These are phyloP conservation scores for Apodemia mormo DNA, from an alignment of 2,888 invertebrate species.

Conservation along the genomic window DNA sequence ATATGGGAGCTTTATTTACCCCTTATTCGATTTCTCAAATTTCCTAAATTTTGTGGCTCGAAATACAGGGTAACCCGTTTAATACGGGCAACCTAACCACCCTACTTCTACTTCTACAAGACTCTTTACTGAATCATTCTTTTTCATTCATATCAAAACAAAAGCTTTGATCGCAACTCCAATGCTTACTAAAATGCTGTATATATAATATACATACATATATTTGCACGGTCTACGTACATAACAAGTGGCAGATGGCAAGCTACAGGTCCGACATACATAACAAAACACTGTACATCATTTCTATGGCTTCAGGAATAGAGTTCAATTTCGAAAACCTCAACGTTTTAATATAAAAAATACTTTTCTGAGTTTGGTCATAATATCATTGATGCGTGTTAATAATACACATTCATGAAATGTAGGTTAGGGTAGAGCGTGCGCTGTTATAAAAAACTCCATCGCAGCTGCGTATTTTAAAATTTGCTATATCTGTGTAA, in stretches of 20 bases:
- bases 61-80: too few species aligned
- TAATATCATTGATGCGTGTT: constrained; percentile 36
- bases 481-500: too few species aligned
- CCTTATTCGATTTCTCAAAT: too few species aligned
- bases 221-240: constrained; percentile 29
- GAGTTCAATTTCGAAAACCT: constrained; percentile 30
- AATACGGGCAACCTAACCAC: too few species aligned
- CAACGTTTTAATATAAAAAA: constrained; percentile 24
- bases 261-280: constrained; percentile 28
- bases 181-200: neutral
- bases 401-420: neutral
- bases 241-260: constrained; percentile 39
- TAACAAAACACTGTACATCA: neutral
- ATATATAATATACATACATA: neutral
- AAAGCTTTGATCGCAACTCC: neutral
- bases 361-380: constrained; percentile 39
- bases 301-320: constrained; percentile 25
- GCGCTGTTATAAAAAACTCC: neutral
- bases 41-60: too few species aligned
- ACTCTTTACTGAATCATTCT: too few species aligned
- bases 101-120: too few species aligned
- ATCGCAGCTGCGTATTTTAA: too few species aligned
- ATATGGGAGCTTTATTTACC: too few species aligned
- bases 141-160: too few species aligned
- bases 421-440: neutral